Evolutionary conservation across 2,797 vertebrate genomes (phyloP).

Genomic region (Acipenser ruthenus): DNA sequence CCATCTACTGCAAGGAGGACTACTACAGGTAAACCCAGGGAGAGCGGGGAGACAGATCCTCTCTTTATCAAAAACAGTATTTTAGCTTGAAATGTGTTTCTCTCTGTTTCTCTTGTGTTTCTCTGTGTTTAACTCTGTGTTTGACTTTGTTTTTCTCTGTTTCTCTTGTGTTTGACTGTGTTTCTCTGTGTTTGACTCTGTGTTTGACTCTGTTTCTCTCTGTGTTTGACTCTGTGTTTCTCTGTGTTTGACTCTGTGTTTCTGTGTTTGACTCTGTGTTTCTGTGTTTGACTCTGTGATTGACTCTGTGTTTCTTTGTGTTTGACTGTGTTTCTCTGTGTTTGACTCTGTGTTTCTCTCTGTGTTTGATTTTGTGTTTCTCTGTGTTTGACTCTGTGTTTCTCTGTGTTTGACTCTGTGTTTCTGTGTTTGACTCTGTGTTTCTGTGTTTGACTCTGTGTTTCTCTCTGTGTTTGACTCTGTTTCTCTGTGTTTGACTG

Average conservation of each 20-base stretch:
- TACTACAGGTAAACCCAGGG: constrained; percentile 41
- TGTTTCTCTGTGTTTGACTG: neutral
- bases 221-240: neutral
- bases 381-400: neutral
- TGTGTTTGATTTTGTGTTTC: neutral
- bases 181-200: too few relatives aligned
- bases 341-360: neutral
- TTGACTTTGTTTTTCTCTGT: too few relatives aligned
- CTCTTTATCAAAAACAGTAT: too few relatives aligned
- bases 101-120: neutral
- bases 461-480: neutral
- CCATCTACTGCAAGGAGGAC: constrained; percentile 56
- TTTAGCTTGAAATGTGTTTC: neutral
- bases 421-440: too few relatives aligned
- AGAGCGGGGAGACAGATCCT: too few relatives aligned
- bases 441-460: neutral
- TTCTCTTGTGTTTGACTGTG: neutral
- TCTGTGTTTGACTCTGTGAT: too few relatives aligned
- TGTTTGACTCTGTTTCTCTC: neutral
- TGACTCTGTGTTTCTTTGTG: too few relatives aligned
- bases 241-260: neutral
- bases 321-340: neutral
- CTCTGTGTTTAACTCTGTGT: too few relatives aligned
- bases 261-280: neutral
- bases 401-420: neutral